These are phyloP conservation scores for Cacatua alba DNA, from an alignment of 2,113 vertebrate genomes.

Conservation along the genomic window DNA sequence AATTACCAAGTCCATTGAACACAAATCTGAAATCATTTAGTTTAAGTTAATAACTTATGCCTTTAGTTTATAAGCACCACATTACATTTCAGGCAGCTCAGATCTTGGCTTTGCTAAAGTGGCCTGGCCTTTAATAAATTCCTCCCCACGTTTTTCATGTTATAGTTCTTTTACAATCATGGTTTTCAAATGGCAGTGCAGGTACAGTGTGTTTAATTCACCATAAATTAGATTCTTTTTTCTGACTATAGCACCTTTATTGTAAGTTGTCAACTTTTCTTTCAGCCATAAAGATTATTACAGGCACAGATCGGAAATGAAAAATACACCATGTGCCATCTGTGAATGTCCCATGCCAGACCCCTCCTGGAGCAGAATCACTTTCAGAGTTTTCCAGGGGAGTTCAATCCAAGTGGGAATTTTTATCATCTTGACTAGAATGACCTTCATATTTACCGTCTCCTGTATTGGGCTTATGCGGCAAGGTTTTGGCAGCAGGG, in stretches of 20 bases:
- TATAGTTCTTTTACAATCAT: constrained; percentile 59
- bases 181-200: constrained; percentile 57
- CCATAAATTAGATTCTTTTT: constrained; percentile 51
- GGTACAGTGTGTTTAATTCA: constrained; percentile 63
- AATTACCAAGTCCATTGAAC: constrained; percentile 69
- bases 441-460: not conserved
- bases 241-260: constrained; percentile 46
- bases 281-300: constrained; percentile 52
- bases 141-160: constrained; percentile 63
- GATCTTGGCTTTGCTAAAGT: constrained; percentile 62
- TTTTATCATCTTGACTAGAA: not conserved
- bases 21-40: constrained; percentile 74
- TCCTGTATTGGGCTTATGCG: not conserved
- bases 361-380: not conserved
- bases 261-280: constrained; percentile 28
- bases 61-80: constrained; percentile 64
- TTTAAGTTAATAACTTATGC: constrained; percentile 70
- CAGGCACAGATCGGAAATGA: constrained; percentile 33
- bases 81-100: constrained; percentile 64
- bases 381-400: not conserved
- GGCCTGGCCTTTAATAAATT: constrained; percentile 67
- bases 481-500: not conserved
- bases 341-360: constrained; percentile 11
- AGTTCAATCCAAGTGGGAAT: not conserved
- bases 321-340: constrained; percentile 1